phyloP scores from a whole-genome alignment of 1,140 invertebrate species.

The Diorhabda elongata region DNA sequence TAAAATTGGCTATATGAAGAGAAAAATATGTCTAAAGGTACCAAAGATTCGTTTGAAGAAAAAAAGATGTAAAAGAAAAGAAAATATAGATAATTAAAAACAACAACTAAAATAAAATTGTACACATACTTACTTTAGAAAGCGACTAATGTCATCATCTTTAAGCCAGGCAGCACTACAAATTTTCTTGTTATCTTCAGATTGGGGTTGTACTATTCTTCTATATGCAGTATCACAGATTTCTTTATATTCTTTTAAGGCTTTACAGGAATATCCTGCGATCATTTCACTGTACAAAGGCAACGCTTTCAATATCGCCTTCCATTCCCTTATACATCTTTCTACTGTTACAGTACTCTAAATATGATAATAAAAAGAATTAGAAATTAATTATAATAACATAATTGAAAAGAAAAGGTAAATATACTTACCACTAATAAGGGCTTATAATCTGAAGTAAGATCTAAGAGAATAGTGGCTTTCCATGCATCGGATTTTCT shows the following conservation, averaged over 20 bases:
- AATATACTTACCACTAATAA: constrained; percentile 60
- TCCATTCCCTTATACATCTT: constrained; percentile 64
- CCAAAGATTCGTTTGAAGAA: too few species aligned
- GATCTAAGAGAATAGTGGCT: constrained; percentile 63
- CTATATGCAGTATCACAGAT: constrained; percentile 72
- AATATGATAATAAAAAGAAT: constrained; percentile 24
- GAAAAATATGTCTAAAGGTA: too few species aligned
- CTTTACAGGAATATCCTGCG: constrained; percentile 64
- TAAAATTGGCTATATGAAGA: too few species aligned
- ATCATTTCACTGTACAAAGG: constrained; percentile 69
- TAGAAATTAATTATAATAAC: neutral
- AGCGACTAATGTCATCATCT: constrained; percentile 90
- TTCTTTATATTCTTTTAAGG: constrained; percentile 70
- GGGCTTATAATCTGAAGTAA: constrained; percentile 60
- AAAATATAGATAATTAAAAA: too few species aligned
- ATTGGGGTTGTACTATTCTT: constrained; percentile 74
- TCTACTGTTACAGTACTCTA: constrained; percentile 72
- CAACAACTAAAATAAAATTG: too few species aligned
- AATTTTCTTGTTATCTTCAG: constrained; percentile 69
- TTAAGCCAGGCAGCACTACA: constrained; percentile 89
- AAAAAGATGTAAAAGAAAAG: too few species aligned
- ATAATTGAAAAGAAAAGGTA: neutral
- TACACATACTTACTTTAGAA: constrained; percentile 62
- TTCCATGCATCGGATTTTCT: constrained; percentile 73
- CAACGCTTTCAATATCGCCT: constrained; percentile 64